These are phyloP conservation scores for Diplolepis rosae DNA, from an alignment of 2,888 invertebrate species.

Conservation along the genomic window DNA sequence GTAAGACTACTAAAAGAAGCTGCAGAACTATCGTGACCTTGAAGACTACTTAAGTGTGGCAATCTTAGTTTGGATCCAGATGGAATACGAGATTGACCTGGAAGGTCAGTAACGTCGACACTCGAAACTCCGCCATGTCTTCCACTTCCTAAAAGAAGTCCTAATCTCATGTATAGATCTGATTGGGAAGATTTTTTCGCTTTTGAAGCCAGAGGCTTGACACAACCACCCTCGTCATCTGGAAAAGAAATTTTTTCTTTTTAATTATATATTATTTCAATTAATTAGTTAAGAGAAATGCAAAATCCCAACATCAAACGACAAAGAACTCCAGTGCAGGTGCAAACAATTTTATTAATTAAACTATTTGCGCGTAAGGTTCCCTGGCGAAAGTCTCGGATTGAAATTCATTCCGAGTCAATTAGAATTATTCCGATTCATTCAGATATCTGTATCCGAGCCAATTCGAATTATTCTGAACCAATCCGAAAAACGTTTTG, in stretches of 20 bases:
- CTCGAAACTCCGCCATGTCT: constrained; percentile 49
- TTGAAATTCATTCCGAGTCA: too few relatives aligned
- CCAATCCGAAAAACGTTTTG: too few relatives aligned
- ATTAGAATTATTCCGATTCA: too few relatives aligned
- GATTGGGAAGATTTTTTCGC: constrained; percentile 77
- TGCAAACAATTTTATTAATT: too few relatives aligned
- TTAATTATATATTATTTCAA: neutral
- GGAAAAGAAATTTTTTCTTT: constrained; percentile 41
- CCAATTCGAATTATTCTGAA: too few relatives aligned
- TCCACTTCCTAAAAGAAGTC: constrained; percentile 82
- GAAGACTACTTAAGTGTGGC: constrained; percentile 47
- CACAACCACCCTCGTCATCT: constrained; percentile 85
- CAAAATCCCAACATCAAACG: too few relatives aligned
- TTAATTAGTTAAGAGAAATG: neutral
- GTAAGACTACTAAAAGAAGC: constrained; percentile 76
- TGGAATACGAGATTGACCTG: constrained; percentile 51
- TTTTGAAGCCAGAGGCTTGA: constrained; percentile 77
- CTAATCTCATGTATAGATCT: constrained; percentile 88
- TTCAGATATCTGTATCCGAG: too few relatives aligned
- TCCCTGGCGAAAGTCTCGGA: too few relatives aligned
- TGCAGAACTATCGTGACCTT: constrained; percentile 63
- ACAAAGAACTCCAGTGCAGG: too few relatives aligned
- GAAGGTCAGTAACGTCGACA: constrained; percentile 65
- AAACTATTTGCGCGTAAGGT: too few relatives aligned
- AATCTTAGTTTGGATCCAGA: constrained; percentile 26